phyloP scores from a whole-genome alignment of 2,888 invertebrate species.

The Trichopria drosophilae region DNA sequence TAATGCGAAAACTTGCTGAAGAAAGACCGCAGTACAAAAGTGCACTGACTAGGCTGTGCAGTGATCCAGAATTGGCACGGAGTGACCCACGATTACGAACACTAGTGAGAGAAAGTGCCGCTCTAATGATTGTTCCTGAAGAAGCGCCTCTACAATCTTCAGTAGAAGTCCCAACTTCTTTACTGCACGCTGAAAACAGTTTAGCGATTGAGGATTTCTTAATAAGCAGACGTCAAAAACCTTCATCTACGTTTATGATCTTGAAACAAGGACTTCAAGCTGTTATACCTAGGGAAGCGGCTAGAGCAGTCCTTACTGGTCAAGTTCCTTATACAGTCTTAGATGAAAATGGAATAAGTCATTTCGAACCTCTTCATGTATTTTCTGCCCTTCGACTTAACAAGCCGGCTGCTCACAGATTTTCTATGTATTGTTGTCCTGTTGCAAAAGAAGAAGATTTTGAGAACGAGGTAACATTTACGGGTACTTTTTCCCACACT shows the following conservation, averaged over 20 bases:
- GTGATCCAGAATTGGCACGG: conserved; percentile 69
- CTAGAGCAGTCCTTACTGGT: conserved; percentile 73
- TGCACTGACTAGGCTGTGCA: conserved; percentile 67
- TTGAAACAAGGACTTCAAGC: conserved; percentile 75
- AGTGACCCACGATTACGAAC: conserved; percentile 72
- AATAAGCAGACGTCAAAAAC: conserved; percentile 63
- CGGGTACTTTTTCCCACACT: conserved; percentile 48
- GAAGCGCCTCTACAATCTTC: conserved; percentile 67
- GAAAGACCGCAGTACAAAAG: conserved; percentile 66
- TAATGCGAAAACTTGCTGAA: conserved; percentile 74
- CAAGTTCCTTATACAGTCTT: conserved; percentile 76
- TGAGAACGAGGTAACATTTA: conserved; percentile 46
- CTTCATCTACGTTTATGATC: conserved; percentile 68
- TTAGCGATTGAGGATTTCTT: conserved; percentile 78
- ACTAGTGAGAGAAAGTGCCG: conserved; percentile 73
- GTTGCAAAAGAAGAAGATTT: conserved; percentile 62
- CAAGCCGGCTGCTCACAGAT: conserved; percentile 67
- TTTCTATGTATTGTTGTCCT: conserved; percentile 69
- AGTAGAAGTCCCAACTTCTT: conserved; percentile 70
- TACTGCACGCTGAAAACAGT: conserved; percentile 71
- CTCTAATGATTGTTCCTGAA: conserved; percentile 70
- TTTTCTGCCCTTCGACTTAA: conserved; percentile 72
- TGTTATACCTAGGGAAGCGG: conserved; percentile 76
- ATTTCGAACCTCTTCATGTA: conserved; percentile 76
- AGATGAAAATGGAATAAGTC: conserved; percentile 75